Evolutionary conservation across 2,888 invertebrate genomes (phyloP).

Genomic region (Metallyticus violacea): DNA sequence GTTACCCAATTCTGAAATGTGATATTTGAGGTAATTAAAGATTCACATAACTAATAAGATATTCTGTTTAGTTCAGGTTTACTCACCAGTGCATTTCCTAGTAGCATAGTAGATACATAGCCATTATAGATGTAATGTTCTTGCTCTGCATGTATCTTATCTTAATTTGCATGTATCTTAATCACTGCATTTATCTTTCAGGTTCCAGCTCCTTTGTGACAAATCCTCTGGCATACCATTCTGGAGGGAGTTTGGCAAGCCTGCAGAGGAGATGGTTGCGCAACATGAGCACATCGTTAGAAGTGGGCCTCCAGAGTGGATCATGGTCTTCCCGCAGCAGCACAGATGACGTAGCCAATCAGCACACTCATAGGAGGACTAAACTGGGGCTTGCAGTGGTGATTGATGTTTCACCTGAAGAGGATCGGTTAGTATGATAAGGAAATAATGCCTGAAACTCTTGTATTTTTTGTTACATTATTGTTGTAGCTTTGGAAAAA

Average conservation of each 20-base stretch:
- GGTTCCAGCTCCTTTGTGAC: slow-evolving; percentile 7
- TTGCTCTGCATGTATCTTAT: too few species aligned
- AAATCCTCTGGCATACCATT: neutral
- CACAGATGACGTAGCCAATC: neutral
- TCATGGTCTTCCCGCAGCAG: slow-evolving; percentile 2
- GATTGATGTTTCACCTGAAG: slow-evolving; percentile 26
- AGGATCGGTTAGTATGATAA: slow-evolving; percentile 48
- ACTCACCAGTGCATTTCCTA: too few species aligned
- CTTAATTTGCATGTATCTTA: neutral
- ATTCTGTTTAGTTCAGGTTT: too few species aligned
- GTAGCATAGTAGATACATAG: too few species aligned
- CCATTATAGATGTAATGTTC: too few species aligned
- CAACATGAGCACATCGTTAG: slow-evolving; percentile 54
- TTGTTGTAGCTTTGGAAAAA: too few species aligned
- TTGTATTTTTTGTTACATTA: too few species aligned
- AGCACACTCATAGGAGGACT: slow-evolving; percentile 44
- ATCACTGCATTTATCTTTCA: neutral
- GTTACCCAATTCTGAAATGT: too few species aligned
- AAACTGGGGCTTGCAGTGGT: slow-evolving; percentile 65
- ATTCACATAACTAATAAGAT: too few species aligned
- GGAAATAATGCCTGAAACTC: too few species aligned
- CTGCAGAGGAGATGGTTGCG: slow-evolving; percentile 55
- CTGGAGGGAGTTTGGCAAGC: slow-evolving; percentile 51
- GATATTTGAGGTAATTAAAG: too few species aligned
- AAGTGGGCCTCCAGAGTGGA: slow-evolving; percentile 45